phyloP scores from a whole-genome alignment of 1,140 invertebrate species.

The Geopemphigus sp. region DNA sequence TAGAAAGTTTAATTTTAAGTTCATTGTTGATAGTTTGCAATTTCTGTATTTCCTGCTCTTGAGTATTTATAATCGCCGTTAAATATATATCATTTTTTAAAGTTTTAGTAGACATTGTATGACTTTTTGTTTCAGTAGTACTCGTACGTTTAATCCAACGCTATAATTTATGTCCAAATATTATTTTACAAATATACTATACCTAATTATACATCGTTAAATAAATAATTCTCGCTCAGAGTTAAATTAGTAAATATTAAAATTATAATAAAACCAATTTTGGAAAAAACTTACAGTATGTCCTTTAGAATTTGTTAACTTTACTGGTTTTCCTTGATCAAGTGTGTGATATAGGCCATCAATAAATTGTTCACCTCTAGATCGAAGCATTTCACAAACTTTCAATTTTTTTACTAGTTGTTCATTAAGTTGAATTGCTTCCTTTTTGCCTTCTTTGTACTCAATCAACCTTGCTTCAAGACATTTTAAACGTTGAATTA shows the following conservation, averaged over 20 bases:
- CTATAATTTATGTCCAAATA: slow-evolving; percentile 7
- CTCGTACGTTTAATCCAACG: slow-evolving; percentile 37
- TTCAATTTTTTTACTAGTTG: slow-evolving; percentile 40
- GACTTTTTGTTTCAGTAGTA: slow-evolving; percentile 30
- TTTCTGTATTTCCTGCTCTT: slow-evolving; percentile 40
- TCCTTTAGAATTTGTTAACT: slow-evolving; percentile 38
- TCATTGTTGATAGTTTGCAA: slow-evolving; percentile 27
- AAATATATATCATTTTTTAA: slow-evolving; percentile 29
- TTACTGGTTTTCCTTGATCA: slow-evolving; percentile 44
- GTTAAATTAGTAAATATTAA: neutral
- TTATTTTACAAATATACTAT: neutral
- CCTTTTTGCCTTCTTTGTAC: slow-evolving; percentile 32
- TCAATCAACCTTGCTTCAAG: slow-evolving; percentile 28
- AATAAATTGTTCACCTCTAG: slow-evolving; percentile 45
- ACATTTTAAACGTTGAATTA: slow-evolving; percentile 36
- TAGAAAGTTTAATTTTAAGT: slow-evolving; percentile 1
- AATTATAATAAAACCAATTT: neutral
- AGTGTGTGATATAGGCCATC: slow-evolving; percentile 36
- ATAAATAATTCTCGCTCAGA: neutral
- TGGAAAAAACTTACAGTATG: slow-evolving; percentile 13
- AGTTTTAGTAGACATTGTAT: slow-evolving; percentile 23
- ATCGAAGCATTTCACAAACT: slow-evolving; percentile 43
- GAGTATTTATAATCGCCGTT: slow-evolving; percentile 33
- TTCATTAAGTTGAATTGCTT: slow-evolving; percentile 22
- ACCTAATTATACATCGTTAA: neutral